Percentiles rank a stretch among this genome's conserved stretches.
Evolutionary conservation across 2,113 vertebrate genomes (phyloP).

Genomic region (Pollimyrus isidori): DNA sequence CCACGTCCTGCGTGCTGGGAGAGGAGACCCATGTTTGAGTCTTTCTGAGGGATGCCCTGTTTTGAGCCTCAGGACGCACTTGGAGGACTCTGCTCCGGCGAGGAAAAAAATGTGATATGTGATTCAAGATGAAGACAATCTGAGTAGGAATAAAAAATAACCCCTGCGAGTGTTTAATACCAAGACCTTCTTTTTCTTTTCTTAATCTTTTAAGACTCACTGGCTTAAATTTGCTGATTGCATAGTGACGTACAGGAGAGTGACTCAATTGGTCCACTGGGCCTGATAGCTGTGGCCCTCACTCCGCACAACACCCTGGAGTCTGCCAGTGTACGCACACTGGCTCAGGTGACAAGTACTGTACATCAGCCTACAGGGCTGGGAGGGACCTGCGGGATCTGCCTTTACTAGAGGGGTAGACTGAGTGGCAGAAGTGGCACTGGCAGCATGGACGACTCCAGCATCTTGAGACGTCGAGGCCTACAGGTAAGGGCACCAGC

Average conservation of each 20-base stretch:
- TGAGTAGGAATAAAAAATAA: not conserved
- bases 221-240: not conserved
- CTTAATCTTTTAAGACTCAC: not conserved
- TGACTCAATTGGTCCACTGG: not conserved
- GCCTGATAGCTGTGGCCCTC: not conserved
- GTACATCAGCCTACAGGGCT: not conserved
- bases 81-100: not conserved
- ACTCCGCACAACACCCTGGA: not conserved
- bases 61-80: not conserved
- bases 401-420: not conserved
- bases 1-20: not conserved
- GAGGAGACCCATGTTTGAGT: not conserved
- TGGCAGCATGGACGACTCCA: conserved; percentile 62
- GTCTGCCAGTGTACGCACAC: not conserved
- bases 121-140: not conserved
- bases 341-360: conserved; percentile 20
- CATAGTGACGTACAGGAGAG: not conserved
- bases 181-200: not conserved
- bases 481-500: conserved; percentile 55
- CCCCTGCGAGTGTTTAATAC: not conserved
- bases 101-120: not conserved
- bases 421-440: not conserved
- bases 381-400: not conserved
- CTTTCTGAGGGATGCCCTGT: not conserved
- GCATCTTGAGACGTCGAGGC: conserved; percentile 61